These are phyloP conservation scores for Scolopax mira DNA, from an alignment of 2,113 vertebrate genomes.

Conservation along the genomic window DNA sequence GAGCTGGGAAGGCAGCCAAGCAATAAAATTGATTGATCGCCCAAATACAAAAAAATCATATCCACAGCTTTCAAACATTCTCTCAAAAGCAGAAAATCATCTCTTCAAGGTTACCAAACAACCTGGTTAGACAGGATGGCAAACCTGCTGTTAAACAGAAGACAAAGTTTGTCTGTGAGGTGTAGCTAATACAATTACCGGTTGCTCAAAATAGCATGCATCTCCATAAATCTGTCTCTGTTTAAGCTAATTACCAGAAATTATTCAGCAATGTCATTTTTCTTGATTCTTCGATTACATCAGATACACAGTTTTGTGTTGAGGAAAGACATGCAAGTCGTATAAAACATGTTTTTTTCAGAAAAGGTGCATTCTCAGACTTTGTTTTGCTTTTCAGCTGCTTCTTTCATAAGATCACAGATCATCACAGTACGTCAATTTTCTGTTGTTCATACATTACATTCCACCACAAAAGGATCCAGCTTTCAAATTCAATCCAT, in stretches of 20 bases:
- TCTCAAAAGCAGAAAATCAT: conserved; percentile 46
- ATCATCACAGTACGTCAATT: not conserved
- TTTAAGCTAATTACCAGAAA: not conserved
- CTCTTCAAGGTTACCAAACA: conserved; percentile 14
- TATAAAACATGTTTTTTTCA: not conserved
- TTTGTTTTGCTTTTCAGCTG: not conserved
- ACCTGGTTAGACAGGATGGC: conserved; percentile 4
- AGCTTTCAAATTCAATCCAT: not conserved
- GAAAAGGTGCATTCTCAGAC: not conserved
- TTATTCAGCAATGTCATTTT: not conserved
- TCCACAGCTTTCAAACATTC: conserved; percentile 43
- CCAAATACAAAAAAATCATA: conserved; percentile 32
- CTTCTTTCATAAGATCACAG: not conserved
- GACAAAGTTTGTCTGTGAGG: not conserved
- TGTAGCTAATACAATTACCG: not conserved
- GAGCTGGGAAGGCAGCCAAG: conserved; percentile 48
- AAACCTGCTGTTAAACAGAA: not conserved
- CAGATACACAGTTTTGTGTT: not conserved
- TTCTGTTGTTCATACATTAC: not conserved
- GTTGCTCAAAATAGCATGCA: not conserved
- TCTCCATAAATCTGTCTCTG: not conserved
- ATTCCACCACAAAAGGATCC: not conserved
- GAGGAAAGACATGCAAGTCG: not conserved
- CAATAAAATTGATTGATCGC: conserved; percentile 53
- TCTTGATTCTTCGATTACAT: not conserved